Evolutionary conservation across 2,888 invertebrate genomes (phyloP).

Genomic region (Stegophylla sp.): DNA sequence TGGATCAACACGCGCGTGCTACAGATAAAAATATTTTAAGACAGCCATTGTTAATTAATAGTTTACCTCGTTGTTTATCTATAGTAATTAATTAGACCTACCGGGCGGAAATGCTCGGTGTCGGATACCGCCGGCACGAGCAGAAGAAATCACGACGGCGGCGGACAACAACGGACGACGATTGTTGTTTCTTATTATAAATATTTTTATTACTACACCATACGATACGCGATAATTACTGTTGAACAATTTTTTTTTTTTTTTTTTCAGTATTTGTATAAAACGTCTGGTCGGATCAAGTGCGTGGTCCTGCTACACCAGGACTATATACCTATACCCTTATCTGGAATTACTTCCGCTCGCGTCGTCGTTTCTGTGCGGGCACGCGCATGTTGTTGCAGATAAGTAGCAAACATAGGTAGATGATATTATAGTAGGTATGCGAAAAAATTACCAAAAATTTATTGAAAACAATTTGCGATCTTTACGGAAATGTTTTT

Average conservation of each 20-base stretch:
- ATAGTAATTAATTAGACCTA: neutral
- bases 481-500: too few relatives aligned
- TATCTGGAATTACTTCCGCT: constrained; percentile 18
- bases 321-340: neutral
- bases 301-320: neutral
- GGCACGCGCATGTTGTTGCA: neutral
- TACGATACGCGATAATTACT: constrained; percentile 24
- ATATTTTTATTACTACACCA: constrained; percentile 9
- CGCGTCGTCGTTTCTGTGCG: neutral
- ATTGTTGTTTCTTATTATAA: constrained; percentile 16
- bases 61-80: too few relatives aligned
- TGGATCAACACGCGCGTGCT: too few relatives aligned
- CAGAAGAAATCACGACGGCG: constrained; percentile 17
- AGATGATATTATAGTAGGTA: neutral
- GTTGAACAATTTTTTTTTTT: neutral
- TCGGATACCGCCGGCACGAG: neutral
- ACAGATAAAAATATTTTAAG: too few relatives aligned
- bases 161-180: constrained; percentile 23
- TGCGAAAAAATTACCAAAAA: too few relatives aligned
- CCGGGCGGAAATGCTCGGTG: neutral
- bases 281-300: constrained; percentile 6
- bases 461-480: too few relatives aligned
- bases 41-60: too few relatives aligned
- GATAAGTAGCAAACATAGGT: neutral
- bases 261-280: neutral